Conservation (phyloP, 2,113 vertebrate genomes). For the Microcebus jonahi region DNA sequence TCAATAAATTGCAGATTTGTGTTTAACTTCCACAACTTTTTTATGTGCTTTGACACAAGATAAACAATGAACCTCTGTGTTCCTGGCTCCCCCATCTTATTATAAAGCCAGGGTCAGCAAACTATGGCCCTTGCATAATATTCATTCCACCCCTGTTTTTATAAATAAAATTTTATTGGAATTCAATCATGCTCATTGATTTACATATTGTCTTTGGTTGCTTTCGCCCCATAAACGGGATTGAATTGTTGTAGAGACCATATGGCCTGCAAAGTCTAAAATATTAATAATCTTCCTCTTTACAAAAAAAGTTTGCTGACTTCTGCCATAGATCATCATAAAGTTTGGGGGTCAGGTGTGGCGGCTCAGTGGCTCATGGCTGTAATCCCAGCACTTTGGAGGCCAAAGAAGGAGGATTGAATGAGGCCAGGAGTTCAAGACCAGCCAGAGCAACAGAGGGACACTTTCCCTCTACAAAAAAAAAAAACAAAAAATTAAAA, state of each 20-base stretch:
- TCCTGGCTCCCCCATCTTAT: not conserved
- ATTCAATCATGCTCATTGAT: not conserved
- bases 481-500: no score
- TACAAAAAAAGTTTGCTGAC: not conserved
- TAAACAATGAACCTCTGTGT: not conserved
- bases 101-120: not conserved
- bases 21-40: conserved; percentile 33
- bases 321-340: not conserved
- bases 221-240: not conserved
- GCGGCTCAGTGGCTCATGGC: no score
- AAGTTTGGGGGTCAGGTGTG: not conserved
- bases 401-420: no score
- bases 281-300: not conserved
- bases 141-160: not conserved
- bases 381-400: no score
- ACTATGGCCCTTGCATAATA: not conserved
- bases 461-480: no score
- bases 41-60: not conserved
- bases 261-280: not conserved
- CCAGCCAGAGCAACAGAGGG: no score
- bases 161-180: conserved; percentile 6
- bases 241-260: not conserved
- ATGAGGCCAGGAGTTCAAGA: no score
- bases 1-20: not conserved
- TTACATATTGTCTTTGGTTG: not conserved